Evolutionary conservation across 2,888 invertebrate genomes (phyloP).

Genomic region (Dicycla oo): DNA sequence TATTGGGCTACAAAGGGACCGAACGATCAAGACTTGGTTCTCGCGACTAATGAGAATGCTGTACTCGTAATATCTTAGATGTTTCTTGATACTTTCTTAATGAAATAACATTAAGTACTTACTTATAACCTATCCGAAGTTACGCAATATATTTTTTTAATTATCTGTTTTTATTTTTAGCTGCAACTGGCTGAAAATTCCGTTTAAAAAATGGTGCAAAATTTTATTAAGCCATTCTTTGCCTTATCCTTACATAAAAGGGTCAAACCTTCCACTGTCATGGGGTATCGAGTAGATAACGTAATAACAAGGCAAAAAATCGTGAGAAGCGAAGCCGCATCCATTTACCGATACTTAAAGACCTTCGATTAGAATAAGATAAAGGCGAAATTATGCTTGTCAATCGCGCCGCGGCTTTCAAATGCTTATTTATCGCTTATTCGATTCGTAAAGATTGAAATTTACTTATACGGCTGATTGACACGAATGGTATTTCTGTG

Average conservation of each 20-base stretch:
- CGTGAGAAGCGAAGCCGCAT: slow-evolving; percentile 40
- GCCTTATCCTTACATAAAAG: no score
- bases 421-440: slow-evolving; percentile 62
- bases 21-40: slow-evolving; percentile 47
- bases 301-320: slow-evolving; percentile 33
- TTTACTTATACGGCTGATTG: slow-evolving; percentile 65
- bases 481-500: slow-evolving; percentile 62
- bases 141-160: not conserved
- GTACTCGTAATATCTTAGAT: slow-evolving; percentile 23
- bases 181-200: not conserved
- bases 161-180: not conserved
- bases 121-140: not conserved
- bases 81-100: slow-evolving; percentile 39
- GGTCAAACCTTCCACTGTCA: slow-evolving; percentile 39
- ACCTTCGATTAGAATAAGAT: slow-evolving; percentile 52
- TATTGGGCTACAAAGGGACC: slow-evolving; percentile 56
- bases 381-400: slow-evolving; percentile 57
- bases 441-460: slow-evolving; percentile 59
- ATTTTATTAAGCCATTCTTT: no score
- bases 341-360: slow-evolving; percentile 35
- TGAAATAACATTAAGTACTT: slow-evolving; percentile 1
- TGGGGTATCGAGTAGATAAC: slow-evolving; percentile 41
- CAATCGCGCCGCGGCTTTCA: slow-evolving; percentile 44
- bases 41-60: slow-evolving; percentile 46
- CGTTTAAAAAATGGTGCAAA: not conserved